Conservation (phyloP, 2,113 vertebrate genomes). For the Psophia crepitans region DNA sequence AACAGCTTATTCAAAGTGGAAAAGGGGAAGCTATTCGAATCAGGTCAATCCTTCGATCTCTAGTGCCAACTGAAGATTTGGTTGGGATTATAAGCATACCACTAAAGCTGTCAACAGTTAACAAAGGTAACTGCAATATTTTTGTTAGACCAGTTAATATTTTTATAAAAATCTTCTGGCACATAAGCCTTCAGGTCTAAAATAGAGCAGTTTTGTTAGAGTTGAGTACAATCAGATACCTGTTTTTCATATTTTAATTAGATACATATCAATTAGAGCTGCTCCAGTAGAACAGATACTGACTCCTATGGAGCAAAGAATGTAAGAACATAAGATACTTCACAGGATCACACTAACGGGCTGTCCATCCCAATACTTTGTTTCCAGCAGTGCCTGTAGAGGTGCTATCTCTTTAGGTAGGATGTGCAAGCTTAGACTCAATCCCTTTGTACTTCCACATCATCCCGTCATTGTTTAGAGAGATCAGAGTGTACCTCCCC, state of each 20-base stretch:
- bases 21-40: conserved; percentile 98
- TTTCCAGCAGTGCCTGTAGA: background rate
- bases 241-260: background rate
- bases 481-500: background rate
- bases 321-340: background rate
- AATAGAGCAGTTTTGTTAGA: background rate
- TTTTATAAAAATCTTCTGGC: background rate
- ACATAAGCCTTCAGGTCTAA: background rate
- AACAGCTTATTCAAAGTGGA: conserved; percentile 94
- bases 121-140: conserved; percentile 83
- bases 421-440: background rate
- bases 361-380: background rate
- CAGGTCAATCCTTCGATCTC: conserved; percentile 93
- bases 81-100: conserved; percentile 98
- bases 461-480: background rate
- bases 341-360: background rate
- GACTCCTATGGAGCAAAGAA: background rate
- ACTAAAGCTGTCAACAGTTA: conserved; percentile 88
- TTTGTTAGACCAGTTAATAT: background rate
- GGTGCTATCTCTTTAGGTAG: background rate
- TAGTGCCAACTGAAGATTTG: conserved; percentile 96
- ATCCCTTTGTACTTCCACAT: background rate
- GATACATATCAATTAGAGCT: background rate
- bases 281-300: background rate
- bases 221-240: background rate